These are phyloP conservation scores for Coelopa pilipes DNA, from an alignment of 2,888 invertebrate species.

Conservation along the genomic window DNA sequence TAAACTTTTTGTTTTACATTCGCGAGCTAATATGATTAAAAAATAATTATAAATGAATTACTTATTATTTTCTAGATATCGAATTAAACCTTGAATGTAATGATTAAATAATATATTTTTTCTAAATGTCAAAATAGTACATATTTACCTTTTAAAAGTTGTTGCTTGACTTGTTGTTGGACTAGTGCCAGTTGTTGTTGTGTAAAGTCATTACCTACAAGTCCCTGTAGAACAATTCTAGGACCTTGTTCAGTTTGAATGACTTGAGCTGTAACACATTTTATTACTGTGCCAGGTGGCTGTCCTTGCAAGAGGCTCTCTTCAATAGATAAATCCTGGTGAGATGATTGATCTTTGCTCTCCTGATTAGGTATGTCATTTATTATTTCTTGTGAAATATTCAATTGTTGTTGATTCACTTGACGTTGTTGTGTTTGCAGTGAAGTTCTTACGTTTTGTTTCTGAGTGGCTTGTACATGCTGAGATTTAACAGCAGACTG, in stretches of 20 bases:
- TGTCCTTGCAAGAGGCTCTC: slow-evolving; percentile 81
- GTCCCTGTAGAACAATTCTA: slow-evolving; percentile 85
- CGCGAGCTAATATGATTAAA: too few species aligned
- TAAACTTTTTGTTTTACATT: too few species aligned
- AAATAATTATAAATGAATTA: too few species aligned
- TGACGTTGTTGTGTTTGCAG: slow-evolving; percentile 40
- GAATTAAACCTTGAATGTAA: too few species aligned
- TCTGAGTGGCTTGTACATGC: slow-evolving; percentile 43
- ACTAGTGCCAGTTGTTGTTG: slow-evolving; percentile 84
- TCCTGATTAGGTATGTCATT: too few species aligned
- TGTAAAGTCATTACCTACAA: slow-evolving; percentile 85
- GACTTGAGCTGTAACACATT: slow-evolving; percentile 88
- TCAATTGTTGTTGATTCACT: slow-evolving; percentile 37
- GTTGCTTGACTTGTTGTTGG: slow-evolving; percentile 90
- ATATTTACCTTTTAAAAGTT: slow-evolving; percentile 79
- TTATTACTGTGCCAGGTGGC: slow-evolving; percentile 86
- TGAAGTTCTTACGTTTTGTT: slow-evolving; percentile 42
- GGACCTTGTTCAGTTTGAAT: slow-evolving; percentile 87
- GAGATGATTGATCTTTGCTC: slow-evolving; percentile 39
- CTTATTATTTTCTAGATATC: too few species aligned
- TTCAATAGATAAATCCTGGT: slow-evolving; percentile 70
- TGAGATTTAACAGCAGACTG: slow-evolving; percentile 42
- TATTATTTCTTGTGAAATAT: background rate
- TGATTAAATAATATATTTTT: too few species aligned
- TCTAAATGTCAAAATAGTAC: slow-evolving; percentile 14